Evolutionary conservation across 2,797 vertebrate species (phyloP).

Genomic region (Enteromius mattozi): DNA sequence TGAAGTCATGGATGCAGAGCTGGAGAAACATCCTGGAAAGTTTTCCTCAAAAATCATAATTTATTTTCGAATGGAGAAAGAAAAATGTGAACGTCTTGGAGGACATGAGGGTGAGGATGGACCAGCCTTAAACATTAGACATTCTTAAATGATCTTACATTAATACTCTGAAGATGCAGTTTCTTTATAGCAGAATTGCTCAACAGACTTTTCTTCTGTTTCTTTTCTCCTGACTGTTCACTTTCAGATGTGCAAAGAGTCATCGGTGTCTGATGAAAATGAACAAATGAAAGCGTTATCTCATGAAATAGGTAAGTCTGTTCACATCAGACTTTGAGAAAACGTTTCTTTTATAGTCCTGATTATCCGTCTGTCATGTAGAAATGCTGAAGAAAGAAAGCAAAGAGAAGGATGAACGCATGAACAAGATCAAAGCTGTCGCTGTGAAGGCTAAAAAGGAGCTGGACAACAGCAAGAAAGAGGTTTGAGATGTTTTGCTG

Average conservation of each 20-base stretch:
- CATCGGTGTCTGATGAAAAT: conserved; percentile 63
- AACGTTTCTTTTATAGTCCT: not conserved
- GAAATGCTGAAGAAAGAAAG: conserved; percentile 81
- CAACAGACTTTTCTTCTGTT: not conserved
- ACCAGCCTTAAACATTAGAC: not conserved
- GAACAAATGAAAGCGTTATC: conserved; percentile 67
- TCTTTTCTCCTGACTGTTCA: conserved; percentile 7
- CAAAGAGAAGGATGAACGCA: conserved; percentile 88
- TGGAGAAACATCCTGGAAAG: too few relatives aligned
- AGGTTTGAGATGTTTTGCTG: conserved; percentile 77
- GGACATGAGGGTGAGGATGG: not conserved
- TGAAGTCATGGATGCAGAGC: too few relatives aligned
- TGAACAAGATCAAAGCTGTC: conserved; percentile 94
- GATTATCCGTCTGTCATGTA: conserved; percentile 52
- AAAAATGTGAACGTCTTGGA: too few relatives aligned
- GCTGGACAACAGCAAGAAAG: conserved; percentile 87
- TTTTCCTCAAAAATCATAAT: too few relatives aligned
- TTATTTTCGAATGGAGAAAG: too few relatives aligned
- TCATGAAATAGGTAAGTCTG: conserved; percentile 81
- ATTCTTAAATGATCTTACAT: not conserved
- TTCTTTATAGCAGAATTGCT: not conserved
- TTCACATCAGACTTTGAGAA: not conserved
- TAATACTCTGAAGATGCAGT: not conserved
- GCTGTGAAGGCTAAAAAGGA: conserved; percentile 97
- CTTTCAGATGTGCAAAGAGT: conserved; percentile 76